Base-by-base conservation (phyloP, 2,113 vertebrate genomes). In the Lophius piscatorius region DNA sequence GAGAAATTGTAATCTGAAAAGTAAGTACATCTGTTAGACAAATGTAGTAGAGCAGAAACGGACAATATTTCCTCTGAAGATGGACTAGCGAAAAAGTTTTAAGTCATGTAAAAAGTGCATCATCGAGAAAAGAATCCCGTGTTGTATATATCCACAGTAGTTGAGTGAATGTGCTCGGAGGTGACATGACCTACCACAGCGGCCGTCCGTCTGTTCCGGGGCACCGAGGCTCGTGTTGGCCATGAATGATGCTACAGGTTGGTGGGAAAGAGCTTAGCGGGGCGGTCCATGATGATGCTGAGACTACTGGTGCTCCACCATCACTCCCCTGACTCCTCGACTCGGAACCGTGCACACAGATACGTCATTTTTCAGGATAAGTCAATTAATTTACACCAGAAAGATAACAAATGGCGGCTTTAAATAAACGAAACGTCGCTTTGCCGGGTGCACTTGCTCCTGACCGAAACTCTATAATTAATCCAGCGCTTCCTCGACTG, bases 241-340 rank as follows among this genome's bases (percentile, higher is more conserved):
- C 88, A 89, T 90, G 51, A 17, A 28, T 10, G 80, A 59, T 46
- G 84, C 86, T 89, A 90, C 88, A 89, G 88, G 85, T 88, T 80
- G 70, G 63, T 24, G 68, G 63, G 80, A 66, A 71, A 74, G 62
- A 13, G 31, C 52, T 45, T 59, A 49, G 36, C 61, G 56, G 68
- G 67, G 76, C 48, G 78, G 60, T 86, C 82, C 90, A 88, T 89
- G 76, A 14, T 70, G 78, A 60, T 59, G 75, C 62, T 66, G 78
- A 7, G 26, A 61, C 65, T 64, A 48, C 55, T 29, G 31, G 45
- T 24, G 57, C 21, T 23, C 47, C 74, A 38, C 63, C 80, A 28
- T 50, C 69, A 23, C 60, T 47, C 52, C 47, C 50, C 21, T 8
- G 26, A 21, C 63, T 58, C 72, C 61, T 81, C 67, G 55, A 9